Conservation (phyloP, 2,888 invertebrate genomes). For the Cheilosia soror region DNA sequence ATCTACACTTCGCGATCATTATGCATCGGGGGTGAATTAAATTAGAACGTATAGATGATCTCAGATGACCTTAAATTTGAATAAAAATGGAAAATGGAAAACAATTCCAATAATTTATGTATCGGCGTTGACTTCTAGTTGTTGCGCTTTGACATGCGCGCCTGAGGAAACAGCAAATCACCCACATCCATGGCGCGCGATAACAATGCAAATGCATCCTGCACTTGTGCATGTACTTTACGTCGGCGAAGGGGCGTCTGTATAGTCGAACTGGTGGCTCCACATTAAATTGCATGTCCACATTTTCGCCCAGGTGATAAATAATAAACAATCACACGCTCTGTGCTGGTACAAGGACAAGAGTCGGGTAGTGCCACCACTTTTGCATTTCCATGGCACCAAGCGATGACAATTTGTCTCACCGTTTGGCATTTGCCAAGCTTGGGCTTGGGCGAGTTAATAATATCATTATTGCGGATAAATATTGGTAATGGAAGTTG, state of each 20-base stretch:
- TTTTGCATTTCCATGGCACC: constrained; percentile 30
- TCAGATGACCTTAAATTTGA: constrained; percentile 71
- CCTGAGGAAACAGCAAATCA: constrained; percentile 55
- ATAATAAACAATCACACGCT: constrained; percentile 61
- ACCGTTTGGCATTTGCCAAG: constrained; percentile 47
- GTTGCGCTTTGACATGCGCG: constrained; percentile 44
- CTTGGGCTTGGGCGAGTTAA: constrained; percentile 15
- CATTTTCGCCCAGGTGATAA: constrained; percentile 55
- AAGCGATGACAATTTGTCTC: constrained; percentile 70
- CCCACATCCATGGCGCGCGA: constrained; percentile 36
- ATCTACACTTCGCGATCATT: constrained; percentile 25
- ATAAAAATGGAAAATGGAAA: constrained; percentile 22
- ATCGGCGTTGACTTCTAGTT: constrained; percentile 38
- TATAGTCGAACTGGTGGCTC: constrained; percentile 13
- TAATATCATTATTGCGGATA: constrained; percentile 64
- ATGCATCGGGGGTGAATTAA: constrained; percentile 63
- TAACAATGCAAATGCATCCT: constrained; percentile 74
- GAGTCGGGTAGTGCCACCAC: constrained; percentile 12
- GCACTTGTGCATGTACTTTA: constrained; percentile 38
- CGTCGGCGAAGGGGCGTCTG: not conserved
- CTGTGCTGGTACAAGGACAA: constrained; percentile 64
- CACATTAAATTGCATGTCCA: constrained; percentile 29
- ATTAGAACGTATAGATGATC: constrained; percentile 71
- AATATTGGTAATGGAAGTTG: constrained; percentile 72
- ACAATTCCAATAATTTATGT: constrained; percentile 63